Evolutionary conservation across 2,113 vertebrate species (phyloP).

Genomic region (Pitta sordida): DNA sequence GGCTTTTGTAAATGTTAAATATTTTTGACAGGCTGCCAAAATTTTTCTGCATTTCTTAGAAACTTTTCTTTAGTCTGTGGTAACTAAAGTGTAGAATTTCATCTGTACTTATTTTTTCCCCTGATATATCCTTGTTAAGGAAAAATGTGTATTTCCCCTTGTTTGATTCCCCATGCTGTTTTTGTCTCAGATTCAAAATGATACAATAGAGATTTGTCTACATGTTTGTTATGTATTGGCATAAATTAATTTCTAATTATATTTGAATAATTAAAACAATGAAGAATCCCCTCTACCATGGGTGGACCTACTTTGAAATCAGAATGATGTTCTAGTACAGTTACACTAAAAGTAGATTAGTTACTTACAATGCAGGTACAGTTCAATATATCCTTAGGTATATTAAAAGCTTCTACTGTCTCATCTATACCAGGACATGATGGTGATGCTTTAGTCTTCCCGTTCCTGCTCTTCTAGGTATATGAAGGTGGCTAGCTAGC

Average conservation of each 20-base stretch:
- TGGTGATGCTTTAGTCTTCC: neutral
- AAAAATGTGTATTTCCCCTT: neutral
- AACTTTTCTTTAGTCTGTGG: conserved; percentile 41
- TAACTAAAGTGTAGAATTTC: conserved; percentile 62
- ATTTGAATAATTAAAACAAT: neutral
- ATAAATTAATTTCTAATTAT: neutral
- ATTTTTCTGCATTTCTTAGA: conserved; percentile 55
- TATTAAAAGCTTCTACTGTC: neutral
- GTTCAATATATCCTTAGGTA: neutral
- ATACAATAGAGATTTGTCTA: neutral
- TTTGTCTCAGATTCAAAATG: neutral
- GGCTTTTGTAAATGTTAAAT: conserved; percentile 34
- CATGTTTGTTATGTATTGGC: neutral
- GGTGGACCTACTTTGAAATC: neutral
- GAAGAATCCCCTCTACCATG: neutral
- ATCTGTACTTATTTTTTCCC: neutral
- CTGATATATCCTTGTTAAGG: neutral
- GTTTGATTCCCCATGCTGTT: fast-evolving
- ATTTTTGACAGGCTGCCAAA: conserved; percentile 42
- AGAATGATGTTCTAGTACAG: neutral
- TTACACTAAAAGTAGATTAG: neutral
- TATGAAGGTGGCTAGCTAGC: neutral
- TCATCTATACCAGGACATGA: neutral
- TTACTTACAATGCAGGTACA: neutral
- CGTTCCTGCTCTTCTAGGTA: neutral